Conservation (phyloP, 2,888 invertebrate species). For the Macrosiphum euphorbiae region DNA sequence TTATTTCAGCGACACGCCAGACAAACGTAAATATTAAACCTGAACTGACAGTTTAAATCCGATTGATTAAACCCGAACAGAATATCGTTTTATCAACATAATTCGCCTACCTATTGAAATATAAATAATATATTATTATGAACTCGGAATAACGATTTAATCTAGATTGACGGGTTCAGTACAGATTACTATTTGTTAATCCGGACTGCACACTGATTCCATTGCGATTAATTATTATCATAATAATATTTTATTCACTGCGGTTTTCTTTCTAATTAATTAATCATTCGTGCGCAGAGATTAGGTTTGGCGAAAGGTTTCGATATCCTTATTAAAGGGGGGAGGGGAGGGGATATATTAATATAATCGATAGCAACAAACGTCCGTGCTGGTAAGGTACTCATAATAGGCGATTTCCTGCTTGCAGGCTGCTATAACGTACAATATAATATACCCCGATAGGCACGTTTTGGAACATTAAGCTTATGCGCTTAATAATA, state of each 20-base stretch:
- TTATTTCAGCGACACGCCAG: background rate
- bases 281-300: background rate
- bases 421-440: no score
- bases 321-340: no score
- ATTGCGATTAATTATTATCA: background rate
- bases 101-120: background rate
- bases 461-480: no score
- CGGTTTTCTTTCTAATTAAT: background rate
- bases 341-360: no score
- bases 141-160: slow-evolving; percentile 30
- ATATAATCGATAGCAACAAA: no score
- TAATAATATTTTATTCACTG: background rate
- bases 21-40: slow-evolving; percentile 1
- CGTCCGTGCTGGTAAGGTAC: no score
- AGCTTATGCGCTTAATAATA: no score
- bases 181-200: slow-evolving; percentile 41
- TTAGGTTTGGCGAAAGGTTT: background rate
- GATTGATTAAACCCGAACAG: background rate
- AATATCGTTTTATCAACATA: background rate
- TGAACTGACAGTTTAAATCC: slow-evolving; percentile 38
- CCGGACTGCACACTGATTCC: background rate
- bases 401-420: no score
- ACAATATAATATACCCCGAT: no score
- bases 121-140: slow-evolving; percentile 8
- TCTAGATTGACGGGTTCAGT: slow-evolving; percentile 31